Evolutionary conservation across 1,140 invertebrate species (phyloP).

Genomic region (Heliconius nattereri): DNA sequence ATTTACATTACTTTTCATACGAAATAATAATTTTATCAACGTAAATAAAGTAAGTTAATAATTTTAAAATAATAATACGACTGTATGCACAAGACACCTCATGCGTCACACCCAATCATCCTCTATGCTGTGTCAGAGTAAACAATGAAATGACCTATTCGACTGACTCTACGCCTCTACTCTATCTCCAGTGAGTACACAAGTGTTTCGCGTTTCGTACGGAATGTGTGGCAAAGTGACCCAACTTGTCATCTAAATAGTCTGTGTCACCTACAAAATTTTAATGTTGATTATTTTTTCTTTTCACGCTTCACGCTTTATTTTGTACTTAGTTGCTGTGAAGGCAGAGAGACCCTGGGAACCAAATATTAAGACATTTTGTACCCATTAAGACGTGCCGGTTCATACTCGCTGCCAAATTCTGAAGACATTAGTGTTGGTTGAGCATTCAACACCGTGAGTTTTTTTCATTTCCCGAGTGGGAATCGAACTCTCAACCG

Average conservation of each 20-base stretch:
- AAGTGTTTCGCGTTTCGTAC: slow-evolving; percentile 51
- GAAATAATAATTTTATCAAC: background rate
- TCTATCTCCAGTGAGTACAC: slow-evolving; percentile 43
- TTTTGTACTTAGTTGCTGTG: background rate
- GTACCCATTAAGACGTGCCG: too few relatives aligned
- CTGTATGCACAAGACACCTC: slow-evolving; percentile 15
- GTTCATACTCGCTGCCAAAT: too few relatives aligned
- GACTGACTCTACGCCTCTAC: slow-evolving; percentile 53
- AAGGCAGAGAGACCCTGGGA: too few relatives aligned
- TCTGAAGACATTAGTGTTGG: too few relatives aligned
- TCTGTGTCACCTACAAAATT: background rate
- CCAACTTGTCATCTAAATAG: background rate
- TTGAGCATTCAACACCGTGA: too few relatives aligned
- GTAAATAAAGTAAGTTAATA: background rate
- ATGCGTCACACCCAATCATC: slow-evolving; percentile 26
- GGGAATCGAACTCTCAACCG: too few relatives aligned
- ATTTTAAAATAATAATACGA: background rate
- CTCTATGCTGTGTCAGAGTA: slow-evolving; percentile 33
- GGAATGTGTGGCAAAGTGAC: slow-evolving; percentile 11
- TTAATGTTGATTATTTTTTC: background rate
- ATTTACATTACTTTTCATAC: background rate
- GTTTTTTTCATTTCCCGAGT: too few relatives aligned
- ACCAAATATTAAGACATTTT: too few relatives aligned
- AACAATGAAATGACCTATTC: slow-evolving; percentile 60
- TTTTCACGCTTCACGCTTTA: background rate